Conservation (phyloP, 2,888 invertebrate species). For the Minunthozetes semirufus region DNA sequence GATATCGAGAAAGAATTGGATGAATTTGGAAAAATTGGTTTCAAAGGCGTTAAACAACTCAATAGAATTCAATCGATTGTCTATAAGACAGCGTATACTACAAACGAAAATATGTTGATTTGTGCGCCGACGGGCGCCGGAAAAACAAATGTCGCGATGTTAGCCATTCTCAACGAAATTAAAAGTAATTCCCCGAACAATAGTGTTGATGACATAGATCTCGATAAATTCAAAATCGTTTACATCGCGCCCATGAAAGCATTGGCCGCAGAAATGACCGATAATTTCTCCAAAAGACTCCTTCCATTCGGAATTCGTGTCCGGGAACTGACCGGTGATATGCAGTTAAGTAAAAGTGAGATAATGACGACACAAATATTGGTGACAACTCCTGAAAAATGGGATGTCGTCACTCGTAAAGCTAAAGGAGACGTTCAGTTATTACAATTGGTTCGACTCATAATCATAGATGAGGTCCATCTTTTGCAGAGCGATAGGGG, state of each 20-base stretch:
- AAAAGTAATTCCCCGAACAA: constrained; percentile 45
- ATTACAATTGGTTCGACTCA: constrained; percentile 77
- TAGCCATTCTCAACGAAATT: constrained; percentile 83
- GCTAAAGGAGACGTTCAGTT: constrained; percentile 72
- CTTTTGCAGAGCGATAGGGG: constrained; percentile 93
- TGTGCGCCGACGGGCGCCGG: constrained; percentile 99
- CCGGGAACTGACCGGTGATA: constrained; percentile 92
- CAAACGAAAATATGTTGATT: constrained; percentile 82
- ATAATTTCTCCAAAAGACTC: constrained; percentile 78
- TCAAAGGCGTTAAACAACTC: constrained; percentile 72
- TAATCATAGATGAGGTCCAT: constrained; percentile 92
- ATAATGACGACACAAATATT: constrained; percentile 91
- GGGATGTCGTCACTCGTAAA: constrained; percentile 98
- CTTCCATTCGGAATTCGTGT: constrained; percentile 72
- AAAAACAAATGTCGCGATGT: constrained; percentile 95
- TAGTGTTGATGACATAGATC: constrained; percentile 32
- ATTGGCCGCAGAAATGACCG: constrained; percentile 95
- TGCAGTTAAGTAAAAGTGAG: constrained; percentile 89
- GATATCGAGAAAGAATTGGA: constrained; percentile 36
- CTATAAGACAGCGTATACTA: constrained; percentile 86
- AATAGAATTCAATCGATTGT: constrained; percentile 95
- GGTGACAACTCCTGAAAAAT: constrained; percentile 97
- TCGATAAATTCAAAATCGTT: constrained; percentile 63
- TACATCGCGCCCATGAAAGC: constrained; percentile 99
- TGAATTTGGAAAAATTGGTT: constrained; percentile 79